phyloP scores from a whole-genome alignment of 2,888 invertebrate species.

The Ophion ventricosus region DNA sequence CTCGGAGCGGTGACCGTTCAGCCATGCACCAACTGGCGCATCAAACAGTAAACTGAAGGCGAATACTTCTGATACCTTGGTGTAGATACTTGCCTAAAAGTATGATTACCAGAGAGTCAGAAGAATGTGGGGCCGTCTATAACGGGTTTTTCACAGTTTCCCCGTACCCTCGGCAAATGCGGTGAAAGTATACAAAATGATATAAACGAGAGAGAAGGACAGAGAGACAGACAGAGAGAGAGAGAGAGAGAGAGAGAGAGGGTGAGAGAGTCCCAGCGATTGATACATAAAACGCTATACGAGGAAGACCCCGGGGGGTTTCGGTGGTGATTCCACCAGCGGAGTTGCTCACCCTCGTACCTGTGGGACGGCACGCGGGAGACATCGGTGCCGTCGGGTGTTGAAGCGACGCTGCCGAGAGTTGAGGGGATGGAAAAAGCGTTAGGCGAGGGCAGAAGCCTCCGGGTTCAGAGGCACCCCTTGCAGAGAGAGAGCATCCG shows the following conservation, averaged over 20 bases:
- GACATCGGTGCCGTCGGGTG: not conserved
- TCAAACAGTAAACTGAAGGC: too few relatives aligned
- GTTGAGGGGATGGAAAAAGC: constrained; percentile 15
- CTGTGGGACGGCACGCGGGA: constrained; percentile 45
- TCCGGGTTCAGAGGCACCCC: constrained; percentile 42
- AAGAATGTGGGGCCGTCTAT: not conserved
- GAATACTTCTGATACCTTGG: too few relatives aligned
- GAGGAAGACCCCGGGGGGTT: constrained; percentile 26
- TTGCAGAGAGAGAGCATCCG: constrained; percentile 23
- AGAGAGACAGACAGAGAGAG: not conserved
- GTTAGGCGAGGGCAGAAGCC: constrained; percentile 51
- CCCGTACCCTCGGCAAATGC: too few relatives aligned
- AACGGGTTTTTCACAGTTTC: not conserved
- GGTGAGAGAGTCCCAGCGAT: not conserved
- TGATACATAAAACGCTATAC: constrained; percentile 18
- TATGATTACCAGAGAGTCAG: not conserved
- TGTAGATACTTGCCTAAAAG: too few relatives aligned
- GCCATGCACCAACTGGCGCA: too few relatives aligned
- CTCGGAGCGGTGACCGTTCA: too few relatives aligned
- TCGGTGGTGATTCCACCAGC: constrained; percentile 36
- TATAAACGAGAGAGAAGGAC: too few relatives aligned
- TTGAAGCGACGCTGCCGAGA: not conserved
- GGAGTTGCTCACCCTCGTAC: constrained; percentile 42
- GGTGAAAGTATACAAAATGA: too few relatives aligned
- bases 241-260: not conserved